Base-by-base conservation (phyloP, 35 echinoderm and acorn worm genomes). In the Apostichopus californicus region DNA sequence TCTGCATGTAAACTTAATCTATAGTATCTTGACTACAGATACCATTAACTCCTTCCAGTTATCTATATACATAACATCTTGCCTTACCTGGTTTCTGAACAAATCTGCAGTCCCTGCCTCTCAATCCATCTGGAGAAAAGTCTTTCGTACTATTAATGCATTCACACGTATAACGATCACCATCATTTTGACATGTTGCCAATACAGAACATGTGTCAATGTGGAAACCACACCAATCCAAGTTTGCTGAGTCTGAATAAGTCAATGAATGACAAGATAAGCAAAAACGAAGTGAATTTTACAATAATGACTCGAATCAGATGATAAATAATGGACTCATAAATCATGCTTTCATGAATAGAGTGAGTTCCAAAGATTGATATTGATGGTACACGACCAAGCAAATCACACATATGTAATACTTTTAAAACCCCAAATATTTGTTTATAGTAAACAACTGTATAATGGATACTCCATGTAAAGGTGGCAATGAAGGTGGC, bases 161-260 rank as follows among this genome's bases (percentile, higher is more conserved):
- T 26, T 15, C 64, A 20, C 86, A 87, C 5, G 11, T 64, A 57
- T 20, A 87, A 25, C 25, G 64, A 34, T 87, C n/a, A 5, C 12
- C 25, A 9, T 55, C 23, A 52, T 87, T 57, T 22, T 65, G 5
- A 58, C 86, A 87, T 5, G 13, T 52, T 24, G 86, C 86, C 58
- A 87, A 9, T 6, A 87, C 20, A 11, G 86, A 87, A 68, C 86
- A 87, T 55, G 59, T 58, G 13, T 87, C 86, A 2, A 87, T 63
- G 4, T 28, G 22, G 15, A 25, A 17, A 63, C 23, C 86, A 22
- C 86, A 87, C 64, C 59, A 54, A 20, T 87, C 58, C 25, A 34
- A 6, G 10, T 83, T 17, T 55, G 6, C 80, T 83, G 17, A 9
- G 6, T 55, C 46, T 55, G 55, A 46, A 46, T 46, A 46, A 46